A percentile compares a stretch with the other conserved stretches of the same genome.
phyloP scores from a whole-genome alignment of 2,113 vertebrate genomes.

The Pteronura brasiliensis region DNA sequence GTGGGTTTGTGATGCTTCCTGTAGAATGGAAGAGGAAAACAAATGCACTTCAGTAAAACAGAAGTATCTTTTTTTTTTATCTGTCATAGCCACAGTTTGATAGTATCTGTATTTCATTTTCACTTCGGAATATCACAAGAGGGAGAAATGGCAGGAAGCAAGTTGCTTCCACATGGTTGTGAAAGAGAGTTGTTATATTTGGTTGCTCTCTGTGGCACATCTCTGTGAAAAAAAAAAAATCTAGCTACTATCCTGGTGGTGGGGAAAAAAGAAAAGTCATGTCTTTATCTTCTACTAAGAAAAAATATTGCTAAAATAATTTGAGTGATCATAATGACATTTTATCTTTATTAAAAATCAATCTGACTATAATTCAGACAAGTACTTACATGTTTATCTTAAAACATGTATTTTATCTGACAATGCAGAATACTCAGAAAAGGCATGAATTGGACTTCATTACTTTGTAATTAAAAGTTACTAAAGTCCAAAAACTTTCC shows the following conservation, averaged over 20 bases:
- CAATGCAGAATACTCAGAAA: background rate
- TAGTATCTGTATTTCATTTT: constrained; percentile 79
- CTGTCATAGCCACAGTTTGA: constrained; percentile 76
- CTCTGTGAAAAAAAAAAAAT: constrained; percentile 42
- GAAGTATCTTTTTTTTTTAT: constrained; percentile 75
- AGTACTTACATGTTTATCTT: constrained; percentile 32
- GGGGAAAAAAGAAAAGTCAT: background rate
- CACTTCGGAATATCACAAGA: constrained; percentile 76
- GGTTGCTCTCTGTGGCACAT: constrained; percentile 67
- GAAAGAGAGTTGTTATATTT: constrained; percentile 77
- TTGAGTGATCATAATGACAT: background rate
- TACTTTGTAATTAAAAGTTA: constrained; percentile 27
- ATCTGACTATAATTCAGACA: background rate
- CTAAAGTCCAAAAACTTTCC: background rate
- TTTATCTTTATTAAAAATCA: constrained; percentile 25
- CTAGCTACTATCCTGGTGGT: constrained; percentile 17
- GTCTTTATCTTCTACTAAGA: constrained; percentile 29
- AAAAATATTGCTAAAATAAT: constrained; percentile 16
- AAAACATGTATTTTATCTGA: background rate
- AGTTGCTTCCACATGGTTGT: constrained; percentile 76
- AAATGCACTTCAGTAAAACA: constrained; percentile 79
- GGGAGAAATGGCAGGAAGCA: constrained; percentile 76
- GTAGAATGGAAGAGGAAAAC: constrained; percentile 74
- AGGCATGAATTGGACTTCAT: constrained; percentile 7
- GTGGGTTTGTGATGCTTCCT: constrained; percentile 77